Evolutionary conservation across 2,888 invertebrate genomes (phyloP), one percentile per base, ranked within the genome.

Genomic region (Phaonia tiefii): DNA sequence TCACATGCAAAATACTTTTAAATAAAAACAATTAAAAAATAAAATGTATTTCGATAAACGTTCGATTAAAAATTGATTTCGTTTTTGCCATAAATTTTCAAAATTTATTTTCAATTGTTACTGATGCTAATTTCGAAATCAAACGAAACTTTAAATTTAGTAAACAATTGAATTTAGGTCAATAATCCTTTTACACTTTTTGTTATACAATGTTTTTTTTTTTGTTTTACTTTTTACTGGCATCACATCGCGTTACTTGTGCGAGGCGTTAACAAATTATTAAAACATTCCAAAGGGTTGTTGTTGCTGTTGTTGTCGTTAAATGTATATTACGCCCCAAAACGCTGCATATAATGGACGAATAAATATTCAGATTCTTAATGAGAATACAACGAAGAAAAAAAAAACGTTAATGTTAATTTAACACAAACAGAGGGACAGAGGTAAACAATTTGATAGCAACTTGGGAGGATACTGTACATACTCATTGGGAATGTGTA

Each of bases 151-250:
- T 49, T 49, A 17, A 46, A 49, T 49, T 49, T 10, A 15, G 20
- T 4, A 54, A 25, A 25, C 22, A 25, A 25, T 54, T 54, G 4
- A 13, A 54, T 54, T 49, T 54, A 25, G 54, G 54, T 54, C 54
- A 54, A 54, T 54, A 54, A 54, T 54, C 54, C 54, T 54, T 54
- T 54, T 25, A 54, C 25, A 22, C 22, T 31, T 31, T 31, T 8
- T 31, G 4, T 31, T 8, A 31, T 31, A 31, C 31, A 31, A 22
- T 22, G 25, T 22, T 11, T 17, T 7, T 49, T 15, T 2, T 49
- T 15, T 46, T 17, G n/a, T n/a, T n/a, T n/a, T n/a, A n/a, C n/a
- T 22, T 51, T 1, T 22, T 51, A 20, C 54, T 25, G 20, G 20
- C 11, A n/a, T 49, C 54, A 22, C 22, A 13, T 25, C 54, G 25